Evolutionary conservation across 2,888 invertebrate genomes (phyloP).

Genomic region (Coremacera marginata): DNA sequence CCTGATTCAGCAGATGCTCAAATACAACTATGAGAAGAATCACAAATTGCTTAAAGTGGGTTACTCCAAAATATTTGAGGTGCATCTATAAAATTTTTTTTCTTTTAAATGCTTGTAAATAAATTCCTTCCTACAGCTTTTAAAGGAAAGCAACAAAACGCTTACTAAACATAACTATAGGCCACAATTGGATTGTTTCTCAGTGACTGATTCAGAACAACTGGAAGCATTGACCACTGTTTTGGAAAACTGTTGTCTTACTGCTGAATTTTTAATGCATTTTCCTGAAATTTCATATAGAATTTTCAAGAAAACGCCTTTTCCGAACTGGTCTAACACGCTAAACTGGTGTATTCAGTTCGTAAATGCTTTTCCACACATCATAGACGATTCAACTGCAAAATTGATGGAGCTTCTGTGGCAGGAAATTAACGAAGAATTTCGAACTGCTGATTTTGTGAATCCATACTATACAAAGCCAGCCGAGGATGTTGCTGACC

Average conservation of each 20-base stretch:
- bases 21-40: conserved; percentile 49
- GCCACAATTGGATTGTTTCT: conserved; percentile 44
- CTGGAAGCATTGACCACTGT: conserved; percentile 48
- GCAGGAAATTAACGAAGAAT: conserved; percentile 51
- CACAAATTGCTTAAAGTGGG: conserved; percentile 52
- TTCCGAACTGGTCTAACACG: conserved; percentile 46
- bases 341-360: conserved; percentile 52
- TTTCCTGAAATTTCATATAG: conserved; percentile 53
- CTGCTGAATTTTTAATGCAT: conserved; percentile 51
- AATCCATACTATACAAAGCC: conserved; percentile 45
- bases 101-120: not conserved
- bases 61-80: conserved; percentile 51
- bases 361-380: conserved; percentile 46
- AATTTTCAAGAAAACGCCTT: conserved; percentile 39
- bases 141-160: conserved; percentile 48
- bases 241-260: conserved; percentile 50
- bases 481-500: not conserved
- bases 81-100: conserved; percentile 10
- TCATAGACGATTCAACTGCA: conserved; percentile 47
- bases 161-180: conserved; percentile 42
- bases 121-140: conserved; percentile 43
- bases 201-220: conserved; percentile 22
- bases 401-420: conserved; percentile 48
- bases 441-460: conserved; percentile 43
- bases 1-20: conserved; percentile 48